These are phyloP conservation scores for Neoniphon sammara DNA, from an alignment of 2,797 vertebrate species.

Conservation along the genomic window DNA sequence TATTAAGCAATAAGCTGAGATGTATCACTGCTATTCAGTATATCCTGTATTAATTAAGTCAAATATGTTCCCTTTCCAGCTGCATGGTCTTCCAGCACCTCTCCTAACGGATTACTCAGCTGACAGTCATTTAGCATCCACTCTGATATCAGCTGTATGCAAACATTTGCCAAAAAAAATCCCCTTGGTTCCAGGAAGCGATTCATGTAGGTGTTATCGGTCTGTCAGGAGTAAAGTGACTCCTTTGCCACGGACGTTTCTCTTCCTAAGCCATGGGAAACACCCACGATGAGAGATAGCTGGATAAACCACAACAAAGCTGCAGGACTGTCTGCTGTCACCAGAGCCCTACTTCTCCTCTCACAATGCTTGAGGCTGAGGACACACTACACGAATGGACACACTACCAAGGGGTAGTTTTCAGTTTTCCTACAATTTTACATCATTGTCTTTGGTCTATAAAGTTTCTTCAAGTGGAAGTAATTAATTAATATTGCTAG, in stretches of 20 bases:
- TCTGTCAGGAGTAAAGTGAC: constrained; percentile 19
- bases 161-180: constrained; percentile 41
- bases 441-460: too few species aligned
- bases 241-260: constrained; percentile 18
- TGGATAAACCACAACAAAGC: constrained; percentile 65
- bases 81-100: not conserved
- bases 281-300: constrained; percentile 45
- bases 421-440: too few species aligned
- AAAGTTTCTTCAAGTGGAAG: too few species aligned
- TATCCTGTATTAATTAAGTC: not conserved
- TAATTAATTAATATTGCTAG: too few species aligned
- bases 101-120: constrained; percentile 2
- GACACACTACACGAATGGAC: too few species aligned
- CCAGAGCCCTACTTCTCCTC: not conserved
- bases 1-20: not conserved
- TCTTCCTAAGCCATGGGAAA: constrained; percentile 22
- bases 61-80: not conserved
- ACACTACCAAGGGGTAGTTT: too few species aligned
- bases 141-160: constrained; percentile 48
- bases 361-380: constrained; percentile 23
- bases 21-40: not conserved
- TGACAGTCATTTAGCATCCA: constrained; percentile 10
- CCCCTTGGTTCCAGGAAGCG: constrained; percentile 58
- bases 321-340: constrained; percentile 52
- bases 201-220: constrained; percentile 42